A percentile compares a stretch with the other conserved stretches of the same genome.
Evolutionary conservation across 1,140 invertebrate genomes (phyloP).

Genomic region (Melitaea cinxia): DNA sequence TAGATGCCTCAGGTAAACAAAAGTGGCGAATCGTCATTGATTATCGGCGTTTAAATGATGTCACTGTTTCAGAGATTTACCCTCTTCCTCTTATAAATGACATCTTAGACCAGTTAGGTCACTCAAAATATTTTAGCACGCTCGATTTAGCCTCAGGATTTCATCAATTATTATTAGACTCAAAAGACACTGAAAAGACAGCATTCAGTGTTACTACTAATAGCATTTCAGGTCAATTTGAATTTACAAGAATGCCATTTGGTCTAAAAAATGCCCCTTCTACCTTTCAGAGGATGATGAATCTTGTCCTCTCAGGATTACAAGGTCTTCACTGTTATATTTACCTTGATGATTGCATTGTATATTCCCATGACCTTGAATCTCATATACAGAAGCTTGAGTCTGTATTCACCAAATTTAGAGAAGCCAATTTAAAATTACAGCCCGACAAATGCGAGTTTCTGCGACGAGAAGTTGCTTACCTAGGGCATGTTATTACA

Average conservation of each 20-base stretch:
- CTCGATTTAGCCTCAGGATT: constrained; percentile 12
- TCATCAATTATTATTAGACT: constrained; percentile 5
- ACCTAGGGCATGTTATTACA: no score
- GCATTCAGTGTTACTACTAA: constrained; percentile 10
- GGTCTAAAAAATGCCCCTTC: no score
- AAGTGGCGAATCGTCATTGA: no score
- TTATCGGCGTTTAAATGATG: constrained; percentile 2
- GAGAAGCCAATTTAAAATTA: no score
- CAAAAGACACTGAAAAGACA: neutral
- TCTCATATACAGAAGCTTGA: constrained; percentile 5
- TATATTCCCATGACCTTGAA: neutral
- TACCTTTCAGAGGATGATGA: no score
- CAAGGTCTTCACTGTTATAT: constrained; percentile 3
- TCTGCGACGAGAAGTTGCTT: no score
- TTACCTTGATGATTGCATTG: constrained; percentile 8
- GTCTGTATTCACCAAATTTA: no score
- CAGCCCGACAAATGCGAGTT: no score
- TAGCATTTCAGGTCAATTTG: neutral
- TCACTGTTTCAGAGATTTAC: constrained; percentile 5
- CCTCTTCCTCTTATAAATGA: constrained; percentile 4
- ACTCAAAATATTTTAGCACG: constrained; percentile 8
- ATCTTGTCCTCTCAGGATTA: neutral
- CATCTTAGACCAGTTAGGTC: constrained; percentile 20
- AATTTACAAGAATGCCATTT: neutral
- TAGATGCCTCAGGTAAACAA: neutral